Conservation (phyloP, 2,113 vertebrate species). For the Chroicocephalus ridibundus region DNA sequence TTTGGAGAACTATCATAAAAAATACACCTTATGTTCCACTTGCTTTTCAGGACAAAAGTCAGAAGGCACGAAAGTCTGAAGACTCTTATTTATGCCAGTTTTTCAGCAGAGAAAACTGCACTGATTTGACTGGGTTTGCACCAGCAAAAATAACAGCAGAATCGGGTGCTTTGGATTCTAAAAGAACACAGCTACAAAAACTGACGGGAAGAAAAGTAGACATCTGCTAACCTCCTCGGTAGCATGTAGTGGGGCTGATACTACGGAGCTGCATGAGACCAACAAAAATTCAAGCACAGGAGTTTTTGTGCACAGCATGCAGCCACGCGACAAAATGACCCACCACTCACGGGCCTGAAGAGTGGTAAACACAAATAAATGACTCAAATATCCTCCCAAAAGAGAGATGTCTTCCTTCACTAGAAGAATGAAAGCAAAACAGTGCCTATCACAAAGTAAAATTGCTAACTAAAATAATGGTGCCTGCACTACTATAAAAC, state of each 20-base stretch:
- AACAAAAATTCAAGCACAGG: neutral
- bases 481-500: neutral
- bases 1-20: conserved; percentile 68
- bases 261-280: neutral
- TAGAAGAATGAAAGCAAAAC: neutral
- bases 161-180: neutral
- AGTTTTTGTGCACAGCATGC: neutral
- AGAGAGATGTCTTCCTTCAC: neutral
- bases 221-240: neutral
- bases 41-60: conserved; percentile 65
- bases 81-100: conserved; percentile 1
- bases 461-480: neutral
- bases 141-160: conserved; percentile 8
- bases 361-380: neutral
- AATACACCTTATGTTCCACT: conserved; percentile 42
- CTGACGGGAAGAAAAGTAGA: neutral
- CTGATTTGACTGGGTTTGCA: neutral
- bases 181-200: neutral
- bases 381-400: neutral
- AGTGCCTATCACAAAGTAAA: neutral
- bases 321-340: rapidly evolving
- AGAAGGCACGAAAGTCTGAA: neutral
- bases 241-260: neutral
- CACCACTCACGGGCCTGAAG: neutral
- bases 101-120: conserved; percentile 12